Evolutionary conservation across 2,797 vertebrate genomes (phyloP), one percentile per base, ranked within the genome.

Genomic region (Gorsachius magnificus): DNA sequence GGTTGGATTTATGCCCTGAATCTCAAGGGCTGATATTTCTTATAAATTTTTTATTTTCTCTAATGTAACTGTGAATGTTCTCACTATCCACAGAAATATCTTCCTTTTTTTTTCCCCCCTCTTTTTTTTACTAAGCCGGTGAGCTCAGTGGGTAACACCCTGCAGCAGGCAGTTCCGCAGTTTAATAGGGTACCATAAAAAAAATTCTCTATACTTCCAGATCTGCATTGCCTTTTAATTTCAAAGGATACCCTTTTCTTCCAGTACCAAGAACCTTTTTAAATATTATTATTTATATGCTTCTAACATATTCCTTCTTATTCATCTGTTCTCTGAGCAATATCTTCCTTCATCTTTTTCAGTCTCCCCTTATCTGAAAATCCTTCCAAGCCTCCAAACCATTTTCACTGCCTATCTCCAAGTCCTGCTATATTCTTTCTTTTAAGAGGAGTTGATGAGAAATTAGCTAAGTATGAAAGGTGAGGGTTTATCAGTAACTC

Each of bases 21-120:
- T 89, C 89, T 94, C 90, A 94, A 76, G 84, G 93, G 75, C 94
- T 96, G 76, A 78, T 96, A 95, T 93, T 96, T 93, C 95, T 93
- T 95, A 96, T 96, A 96, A 86, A 83, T 95, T 95, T 96, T 96
- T 95, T 87, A 94, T 93, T 93, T 95, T 96, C 82, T 86, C 51
- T 96, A 92, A 94, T 94, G 84, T 96, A 89, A 74, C 87, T 93
- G 80, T 83, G 60, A 94, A 89, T 94, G 29, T 91, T 95, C 82
- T 83, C 75, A 88, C 84, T 83, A 91, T 89, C 72, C 81, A 87
- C 66, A 90, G 71, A 87, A 95, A 83, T 25, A 72, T 46, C 24
- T 66, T 71, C 33, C 14, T 77, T 83, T 54, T 56, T 63, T 79
- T n/a, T 9, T 16, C 13, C 4, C 9, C 56, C 43, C 41, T 41